Evolutionary conservation across 2,797 vertebrate genomes (phyloP).

Genomic region (Glossophaga mutica): DNA sequence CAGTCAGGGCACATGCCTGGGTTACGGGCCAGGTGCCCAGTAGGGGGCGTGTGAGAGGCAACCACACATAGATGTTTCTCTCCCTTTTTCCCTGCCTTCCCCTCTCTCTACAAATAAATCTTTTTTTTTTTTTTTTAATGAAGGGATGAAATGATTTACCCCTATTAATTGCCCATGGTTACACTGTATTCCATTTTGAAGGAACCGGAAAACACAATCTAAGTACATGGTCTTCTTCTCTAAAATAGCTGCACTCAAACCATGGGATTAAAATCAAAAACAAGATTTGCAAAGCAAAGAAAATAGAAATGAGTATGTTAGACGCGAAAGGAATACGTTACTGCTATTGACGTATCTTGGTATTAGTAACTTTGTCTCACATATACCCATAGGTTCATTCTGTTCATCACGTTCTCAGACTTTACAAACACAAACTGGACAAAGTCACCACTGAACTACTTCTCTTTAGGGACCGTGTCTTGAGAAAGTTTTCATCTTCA

Average conservation of each 20-base stretch:
- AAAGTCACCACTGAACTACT: background rate
- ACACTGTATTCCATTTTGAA: background rate
- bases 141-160: background rate
- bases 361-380: slow-evolving; percentile 13
- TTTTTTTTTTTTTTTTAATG: no score
- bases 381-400: no score
- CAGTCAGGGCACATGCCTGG: no score
- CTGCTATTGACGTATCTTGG: background rate
- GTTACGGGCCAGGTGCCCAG: no score
- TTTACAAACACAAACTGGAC: background rate
- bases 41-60: no score
- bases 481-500: background rate
- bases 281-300: slow-evolving; percentile 10
- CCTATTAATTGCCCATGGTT: background rate
- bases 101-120: no score
- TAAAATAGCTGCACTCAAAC: slow-evolving; percentile 22
- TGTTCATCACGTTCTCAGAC: background rate
- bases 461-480: background rate
- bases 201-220: slow-evolving; percentile 31
- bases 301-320: background rate
- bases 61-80: no score
- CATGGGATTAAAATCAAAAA: background rate
- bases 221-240: slow-evolving; percentile 4
- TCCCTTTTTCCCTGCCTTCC: no score
- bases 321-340: background rate